A percentile compares a stretch with the other conserved stretches of the same genome.
Conservation (phyloP, 1,140 invertebrate species). For the Liolophura sinensis region DNA sequence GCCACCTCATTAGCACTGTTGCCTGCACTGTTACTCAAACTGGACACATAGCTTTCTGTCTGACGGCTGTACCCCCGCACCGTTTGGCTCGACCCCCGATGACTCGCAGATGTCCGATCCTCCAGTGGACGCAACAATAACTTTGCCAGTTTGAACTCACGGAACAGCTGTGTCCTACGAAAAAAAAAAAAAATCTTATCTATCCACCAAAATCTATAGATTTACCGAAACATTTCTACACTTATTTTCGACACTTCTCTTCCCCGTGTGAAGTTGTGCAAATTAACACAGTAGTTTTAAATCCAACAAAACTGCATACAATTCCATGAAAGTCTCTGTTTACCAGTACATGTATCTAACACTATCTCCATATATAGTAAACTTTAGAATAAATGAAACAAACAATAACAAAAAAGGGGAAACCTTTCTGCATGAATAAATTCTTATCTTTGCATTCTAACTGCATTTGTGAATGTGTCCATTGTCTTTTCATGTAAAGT, state of each 20-base stretch:
- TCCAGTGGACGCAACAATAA: slow-evolving; percentile 52
- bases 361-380: no score
- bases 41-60: slow-evolving; percentile 53
- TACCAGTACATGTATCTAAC: no score
- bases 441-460: no score
- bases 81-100: slow-evolving; percentile 42
- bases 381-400: no score
- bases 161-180: slow-evolving; percentile 53
- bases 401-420: no score
- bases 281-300: no score
- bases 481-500: background rate
- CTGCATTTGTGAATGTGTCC: no score
- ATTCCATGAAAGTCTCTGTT: no score
- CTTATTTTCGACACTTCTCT: background rate
- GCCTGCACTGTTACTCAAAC: slow-evolving; percentile 52
- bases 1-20: slow-evolving; percentile 43
- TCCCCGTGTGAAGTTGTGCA: no score
- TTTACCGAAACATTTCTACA: background rate
- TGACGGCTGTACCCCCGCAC: slow-evolving; percentile 56
- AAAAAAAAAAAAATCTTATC: background rate
- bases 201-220: background rate
- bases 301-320: no score
- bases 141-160: slow-evolving; percentile 57
- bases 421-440: no score
- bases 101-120: slow-evolving; percentile 47